Percentiles rank a stretch among this genome's conserved stretches.
These are phyloP conservation scores for Holothuria scabra DNA, from an alignment of 53 echinoderm and acorn worm species.

Conservation along the genomic window DNA sequence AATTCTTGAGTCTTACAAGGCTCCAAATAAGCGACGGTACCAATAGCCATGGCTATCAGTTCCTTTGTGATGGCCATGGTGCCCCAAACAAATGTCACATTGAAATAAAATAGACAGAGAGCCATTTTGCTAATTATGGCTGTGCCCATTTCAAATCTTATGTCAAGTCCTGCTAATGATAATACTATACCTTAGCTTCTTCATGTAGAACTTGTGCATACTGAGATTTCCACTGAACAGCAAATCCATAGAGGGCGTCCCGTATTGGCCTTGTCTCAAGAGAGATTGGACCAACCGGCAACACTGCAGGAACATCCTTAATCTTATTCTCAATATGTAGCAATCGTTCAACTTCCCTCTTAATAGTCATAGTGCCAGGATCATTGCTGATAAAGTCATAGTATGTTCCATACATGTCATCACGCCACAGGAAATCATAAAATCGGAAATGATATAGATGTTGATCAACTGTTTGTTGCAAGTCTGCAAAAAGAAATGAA, in stretches of 20 bases:
- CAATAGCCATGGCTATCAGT: no score
- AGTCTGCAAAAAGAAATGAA: slow-evolving; percentile 61
- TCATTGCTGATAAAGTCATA: slow-evolving; percentile 96
- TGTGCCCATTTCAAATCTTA: no score
- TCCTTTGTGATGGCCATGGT: no score
- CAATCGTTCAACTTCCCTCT: slow-evolving; percentile 92
- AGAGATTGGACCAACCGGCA: slow-evolving; percentile 88
- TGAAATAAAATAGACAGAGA: no score
- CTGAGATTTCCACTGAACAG: slow-evolving; percentile 96
- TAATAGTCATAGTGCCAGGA: slow-evolving; percentile 88
- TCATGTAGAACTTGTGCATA: slow-evolving; percentile 96
- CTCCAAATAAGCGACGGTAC: no score
- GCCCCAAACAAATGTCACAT: no score
- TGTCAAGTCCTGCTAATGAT: no score
- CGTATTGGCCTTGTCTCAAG: slow-evolving; percentile 91
- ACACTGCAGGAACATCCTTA: slow-evolving; percentile 74
- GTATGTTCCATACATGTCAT: slow-evolving; percentile 92
- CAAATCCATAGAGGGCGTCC: slow-evolving; percentile 97
- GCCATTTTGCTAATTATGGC: no score
- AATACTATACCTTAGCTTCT: slow-evolving; percentile 80
- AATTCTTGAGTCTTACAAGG: no score
- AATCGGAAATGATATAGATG: slow-evolving; percentile 96
- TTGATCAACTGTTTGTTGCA: slow-evolving; percentile 89
- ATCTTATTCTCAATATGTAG: slow-evolving; percentile 97
- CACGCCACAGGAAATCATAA: slow-evolving; percentile 99